These are phyloP conservation scores for Apodemia hepburni DNA, from an alignment of 2,888 invertebrate species.

Conservation along the genomic window DNA sequence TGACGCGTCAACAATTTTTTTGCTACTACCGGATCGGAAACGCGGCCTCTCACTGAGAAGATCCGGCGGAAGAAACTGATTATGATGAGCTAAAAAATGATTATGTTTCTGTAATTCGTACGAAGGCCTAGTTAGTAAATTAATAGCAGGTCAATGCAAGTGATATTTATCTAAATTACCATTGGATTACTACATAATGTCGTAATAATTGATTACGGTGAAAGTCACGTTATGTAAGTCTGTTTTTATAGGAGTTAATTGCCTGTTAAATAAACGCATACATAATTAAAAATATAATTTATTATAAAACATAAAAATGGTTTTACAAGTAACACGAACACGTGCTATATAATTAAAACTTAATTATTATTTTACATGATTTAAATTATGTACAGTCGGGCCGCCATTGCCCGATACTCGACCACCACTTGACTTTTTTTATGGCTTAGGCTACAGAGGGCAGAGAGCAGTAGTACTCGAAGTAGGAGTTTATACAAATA, in stretches of 20 bases:
- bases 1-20: too few species aligned
- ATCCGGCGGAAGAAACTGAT: too few species aligned
- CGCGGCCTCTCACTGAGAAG: too few species aligned
- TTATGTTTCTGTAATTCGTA: too few species aligned
- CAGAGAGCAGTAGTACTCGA: not conserved
- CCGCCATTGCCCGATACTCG: conserved; percentile 43
- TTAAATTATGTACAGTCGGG: conserved; percentile 8
- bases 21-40: too few species aligned
- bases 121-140: conserved; percentile 3
- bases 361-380: conserved; percentile 13
- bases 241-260: not conserved
- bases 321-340: conserved; percentile 41
- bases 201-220: not conserved
- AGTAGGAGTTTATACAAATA: not conserved
- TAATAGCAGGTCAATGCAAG: not conserved
- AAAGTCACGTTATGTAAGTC: not conserved
- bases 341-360: conserved; percentile 11
- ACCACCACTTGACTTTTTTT: conserved; percentile 24
- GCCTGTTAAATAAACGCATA: conserved; percentile 23
- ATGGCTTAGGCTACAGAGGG: conserved; percentile 5
- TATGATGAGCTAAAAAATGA: too few species aligned
- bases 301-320: conserved; percentile 66
- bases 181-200: not conserved
- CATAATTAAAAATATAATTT: conserved; percentile 66
- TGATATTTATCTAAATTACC: conserved; percentile 3